Conservation (phyloP, 2,113 vertebrate species). For the Neolamprologus toae region DNA sequence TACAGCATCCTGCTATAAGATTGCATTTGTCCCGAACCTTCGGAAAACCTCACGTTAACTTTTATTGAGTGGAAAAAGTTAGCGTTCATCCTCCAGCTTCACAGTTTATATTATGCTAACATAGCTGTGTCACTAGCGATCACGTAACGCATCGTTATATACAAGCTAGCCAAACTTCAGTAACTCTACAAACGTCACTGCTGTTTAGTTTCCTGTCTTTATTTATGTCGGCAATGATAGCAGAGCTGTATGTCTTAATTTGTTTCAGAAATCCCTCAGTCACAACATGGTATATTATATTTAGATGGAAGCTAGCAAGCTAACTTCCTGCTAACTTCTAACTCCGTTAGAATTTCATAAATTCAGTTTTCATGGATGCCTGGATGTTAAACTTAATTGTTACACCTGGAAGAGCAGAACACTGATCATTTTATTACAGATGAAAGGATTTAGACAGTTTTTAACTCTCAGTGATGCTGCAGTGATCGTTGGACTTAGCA, state of each 20-base stretch:
- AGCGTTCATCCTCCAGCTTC: not conserved
- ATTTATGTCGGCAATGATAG: not conserved
- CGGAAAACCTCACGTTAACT: not conserved
- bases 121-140: not conserved
- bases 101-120: not conserved
- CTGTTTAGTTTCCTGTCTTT: not conserved
- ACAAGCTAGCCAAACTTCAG: not conserved
- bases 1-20: not conserved
- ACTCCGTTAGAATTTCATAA: not conserved
- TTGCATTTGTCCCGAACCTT: not conserved
- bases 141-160: not conserved
- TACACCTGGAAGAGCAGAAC: not conserved
- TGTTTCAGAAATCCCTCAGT: not conserved
- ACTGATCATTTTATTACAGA: rapidly evolving
- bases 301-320: not conserved
- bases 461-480: not conserved
- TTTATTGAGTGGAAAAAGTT: not conserved
- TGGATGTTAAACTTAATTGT: not conserved
- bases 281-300: rapidly evolving
- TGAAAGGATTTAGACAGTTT: not conserved
- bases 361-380: not conserved
- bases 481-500: rapidly evolving
- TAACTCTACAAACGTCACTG: not conserved
- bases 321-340: not conserved
- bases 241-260: not conserved